These are phyloP conservation scores for Hypotaenidia okinawae DNA, from an alignment of 2,797 vertebrate species.

Conservation along the genomic window DNA sequence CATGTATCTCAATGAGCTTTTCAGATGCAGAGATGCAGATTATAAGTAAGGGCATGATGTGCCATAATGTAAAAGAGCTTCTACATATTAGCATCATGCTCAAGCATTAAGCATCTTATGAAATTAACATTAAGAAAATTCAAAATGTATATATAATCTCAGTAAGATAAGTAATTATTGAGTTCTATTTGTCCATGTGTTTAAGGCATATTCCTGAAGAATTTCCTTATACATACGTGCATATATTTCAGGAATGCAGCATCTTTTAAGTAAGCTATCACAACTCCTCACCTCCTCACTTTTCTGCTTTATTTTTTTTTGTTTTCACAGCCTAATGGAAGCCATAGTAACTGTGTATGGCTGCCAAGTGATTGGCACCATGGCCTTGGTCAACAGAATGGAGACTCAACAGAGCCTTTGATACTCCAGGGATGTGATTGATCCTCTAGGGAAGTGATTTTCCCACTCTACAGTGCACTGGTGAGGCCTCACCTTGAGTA, in stretches of 20 bases:
- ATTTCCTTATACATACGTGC: too few relatives aligned
- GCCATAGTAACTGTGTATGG: not conserved
- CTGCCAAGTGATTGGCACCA: not conserved
- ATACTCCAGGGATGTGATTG: too few relatives aligned
- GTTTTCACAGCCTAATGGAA: not conserved
- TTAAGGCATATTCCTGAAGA: not conserved
- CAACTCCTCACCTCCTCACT: not conserved
- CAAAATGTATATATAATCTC: not conserved
- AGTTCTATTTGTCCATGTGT: fast-evolving
- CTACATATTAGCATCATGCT: not conserved
- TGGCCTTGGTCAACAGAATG: not conserved
- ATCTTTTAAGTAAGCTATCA: not conserved
- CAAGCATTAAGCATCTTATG: not conserved
- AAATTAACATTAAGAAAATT: not conserved
- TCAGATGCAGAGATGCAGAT: not conserved
- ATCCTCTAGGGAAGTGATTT: too few relatives aligned
- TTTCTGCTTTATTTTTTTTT: not conserved
- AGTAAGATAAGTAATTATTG: not conserved
- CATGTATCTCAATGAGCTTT: not conserved
- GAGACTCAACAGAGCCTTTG: not conserved
- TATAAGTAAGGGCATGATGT: not conserved
- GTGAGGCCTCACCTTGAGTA: too few relatives aligned
- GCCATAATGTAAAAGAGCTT: not conserved
- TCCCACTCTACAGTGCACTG: too few relatives aligned
- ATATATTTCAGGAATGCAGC: not conserved